Evolutionary conservation across 1,140 invertebrate species (phyloP).

Genomic region (Ips nitidus): DNA sequence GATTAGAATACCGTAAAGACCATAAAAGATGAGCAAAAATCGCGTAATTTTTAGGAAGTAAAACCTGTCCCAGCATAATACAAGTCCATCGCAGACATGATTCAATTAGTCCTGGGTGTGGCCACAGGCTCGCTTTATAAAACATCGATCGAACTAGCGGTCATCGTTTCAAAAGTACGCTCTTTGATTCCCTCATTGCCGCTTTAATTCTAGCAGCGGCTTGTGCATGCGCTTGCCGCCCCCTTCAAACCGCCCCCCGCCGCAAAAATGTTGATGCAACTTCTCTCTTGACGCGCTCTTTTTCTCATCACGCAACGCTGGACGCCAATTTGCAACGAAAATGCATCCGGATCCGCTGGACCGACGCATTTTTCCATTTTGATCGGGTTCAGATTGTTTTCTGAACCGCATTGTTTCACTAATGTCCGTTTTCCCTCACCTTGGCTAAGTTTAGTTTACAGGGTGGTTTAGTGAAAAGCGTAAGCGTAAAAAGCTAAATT

Average conservation of each 20-base stretch:
- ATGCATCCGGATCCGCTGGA: constrained; percentile 2
- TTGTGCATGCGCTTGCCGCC: constrained; percentile 48
- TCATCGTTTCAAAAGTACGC: constrained; percentile 54
- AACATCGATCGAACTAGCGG: constrained; percentile 55
- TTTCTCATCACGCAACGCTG: constrained; percentile 29
- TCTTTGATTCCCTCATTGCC: constrained; percentile 54
- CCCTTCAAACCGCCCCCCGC: constrained; percentile 28
- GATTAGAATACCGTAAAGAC: no score
- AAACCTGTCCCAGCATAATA: neutral
- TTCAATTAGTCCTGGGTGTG: constrained; percentile 54
- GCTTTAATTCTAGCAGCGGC: constrained; percentile 50
- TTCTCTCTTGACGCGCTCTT: constrained; percentile 28
- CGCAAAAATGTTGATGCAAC: constrained; percentile 29
- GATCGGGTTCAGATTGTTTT: neutral
- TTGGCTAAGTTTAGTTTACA: neutral
- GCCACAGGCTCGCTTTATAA: constrained; percentile 52
- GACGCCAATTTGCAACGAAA: constrained; percentile 15
- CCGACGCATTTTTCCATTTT: constrained; percentile 6
- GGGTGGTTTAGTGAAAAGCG: constrained; percentile 1
- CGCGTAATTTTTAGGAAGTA: no score
- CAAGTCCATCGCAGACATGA: constrained; percentile 36
- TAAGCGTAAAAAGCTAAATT: neutral
- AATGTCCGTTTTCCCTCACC: no score
- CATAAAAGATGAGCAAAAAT: no score
- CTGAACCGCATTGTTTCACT: neutral